These are phyloP conservation scores for Ypsolopha sequella DNA, from an alignment of 2,888 invertebrate species.

Conservation along the genomic window DNA sequence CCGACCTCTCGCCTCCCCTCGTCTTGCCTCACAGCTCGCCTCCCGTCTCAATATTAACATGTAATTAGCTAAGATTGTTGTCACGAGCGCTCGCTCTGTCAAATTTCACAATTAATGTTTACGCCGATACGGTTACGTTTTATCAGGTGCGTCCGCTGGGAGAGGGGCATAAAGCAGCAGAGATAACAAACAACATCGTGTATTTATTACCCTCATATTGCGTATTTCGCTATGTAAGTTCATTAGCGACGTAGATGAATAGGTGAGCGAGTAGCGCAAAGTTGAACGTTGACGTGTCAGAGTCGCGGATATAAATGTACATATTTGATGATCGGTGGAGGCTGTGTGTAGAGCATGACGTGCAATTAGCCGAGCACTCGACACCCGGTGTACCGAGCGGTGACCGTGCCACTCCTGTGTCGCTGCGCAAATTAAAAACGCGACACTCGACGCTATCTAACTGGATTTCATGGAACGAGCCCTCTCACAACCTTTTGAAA, in stretches of 20 bases:
- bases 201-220: constrained; percentile 22
- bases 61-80: constrained; percentile 55
- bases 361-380: constrained; percentile 67
- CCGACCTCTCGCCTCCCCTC: constrained; percentile 17
- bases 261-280: constrained; percentile 2
- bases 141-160: constrained; percentile 46
- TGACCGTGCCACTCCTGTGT: constrained; percentile 58
- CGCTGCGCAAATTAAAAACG: constrained; percentile 68
- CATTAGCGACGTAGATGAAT: constrained; percentile 4
- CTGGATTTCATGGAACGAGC: constrained; percentile 41
- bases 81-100: constrained; percentile 37
- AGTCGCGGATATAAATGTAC: constrained; percentile 21
- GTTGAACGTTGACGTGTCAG: constrained; percentile 10
- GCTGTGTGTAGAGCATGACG: constrained; percentile 34
- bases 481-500: constrained; percentile 27
- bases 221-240: constrained; percentile 4
- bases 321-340: constrained; percentile 31
- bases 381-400: constrained; percentile 37
- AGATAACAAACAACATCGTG: constrained; percentile 26
- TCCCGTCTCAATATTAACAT: constrained; percentile 26
- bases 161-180: constrained; percentile 28
- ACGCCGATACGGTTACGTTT: constrained; percentile 56
- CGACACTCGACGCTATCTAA: constrained; percentile 56
- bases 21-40: constrained; percentile 22
- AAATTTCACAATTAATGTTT: constrained; percentile 56